These are phyloP conservation scores for Lasioglossum baleicum DNA, from an alignment of 1,140 invertebrate species.

Conservation along the genomic window DNA sequence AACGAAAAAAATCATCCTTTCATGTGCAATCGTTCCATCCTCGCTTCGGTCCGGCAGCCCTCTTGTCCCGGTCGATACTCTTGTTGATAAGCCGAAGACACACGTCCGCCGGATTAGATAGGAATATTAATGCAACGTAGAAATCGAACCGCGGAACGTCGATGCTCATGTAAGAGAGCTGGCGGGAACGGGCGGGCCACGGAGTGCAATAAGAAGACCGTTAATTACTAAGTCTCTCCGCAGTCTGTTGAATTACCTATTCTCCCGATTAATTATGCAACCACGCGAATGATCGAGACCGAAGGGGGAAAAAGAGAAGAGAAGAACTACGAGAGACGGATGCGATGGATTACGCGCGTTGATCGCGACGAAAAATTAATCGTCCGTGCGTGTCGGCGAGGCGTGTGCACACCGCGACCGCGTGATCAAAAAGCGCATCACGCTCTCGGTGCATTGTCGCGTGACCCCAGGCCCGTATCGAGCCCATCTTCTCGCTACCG, in stretches of 20 bases:
- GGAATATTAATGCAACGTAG: conserved; percentile 18
- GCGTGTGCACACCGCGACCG: not conserved
- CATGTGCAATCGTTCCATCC: no score
- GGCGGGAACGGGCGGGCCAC: no score
- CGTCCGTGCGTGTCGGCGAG: not conserved
- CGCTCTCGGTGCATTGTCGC: not conserved
- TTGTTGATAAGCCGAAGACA: conserved; percentile 9
- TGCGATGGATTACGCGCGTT: conserved; percentile 9
- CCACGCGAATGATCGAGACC: not conserved
- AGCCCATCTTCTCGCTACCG: not conserved
- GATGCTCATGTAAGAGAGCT: not conserved
- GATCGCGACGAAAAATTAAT: conserved; percentile 31
- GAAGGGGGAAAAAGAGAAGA: no score
- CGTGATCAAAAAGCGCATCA: not conserved
- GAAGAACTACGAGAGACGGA: not conserved
- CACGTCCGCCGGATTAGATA: conserved; percentile 8
- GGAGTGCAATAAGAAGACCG: conserved; percentile 15
- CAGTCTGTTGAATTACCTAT: conserved; percentile 14
- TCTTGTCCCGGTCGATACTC: no score
- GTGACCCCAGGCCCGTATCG: not conserved
- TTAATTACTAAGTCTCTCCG: conserved; percentile 20
- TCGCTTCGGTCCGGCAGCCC: no score
- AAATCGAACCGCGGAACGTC: conserved; percentile 20
- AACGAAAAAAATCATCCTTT: no score
- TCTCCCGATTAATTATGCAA: conserved; percentile 40